A percentile compares a stretch with the other conserved stretches of the same genome.
phyloP scores from a whole-genome alignment of 1,140 invertebrate species.

The Macrocentrus cingulum region DNA sequence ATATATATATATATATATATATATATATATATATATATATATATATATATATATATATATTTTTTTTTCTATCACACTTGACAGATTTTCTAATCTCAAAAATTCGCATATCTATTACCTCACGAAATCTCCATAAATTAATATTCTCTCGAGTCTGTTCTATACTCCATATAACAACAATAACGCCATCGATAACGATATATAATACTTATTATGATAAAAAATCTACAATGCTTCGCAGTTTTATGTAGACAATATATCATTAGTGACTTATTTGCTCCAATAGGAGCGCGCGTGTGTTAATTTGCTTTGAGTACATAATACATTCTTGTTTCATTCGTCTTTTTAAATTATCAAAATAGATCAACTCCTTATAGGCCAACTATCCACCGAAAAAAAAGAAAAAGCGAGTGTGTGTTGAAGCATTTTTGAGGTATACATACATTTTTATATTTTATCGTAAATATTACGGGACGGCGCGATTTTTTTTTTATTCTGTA shows the following conservation, averaged over 20 bases:
- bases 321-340: not conserved
- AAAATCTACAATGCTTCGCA: conserved; percentile 15
- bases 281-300: not conserved
- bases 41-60: too few relatives aligned
- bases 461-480: conserved; percentile 20
- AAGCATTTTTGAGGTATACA: conserved; percentile 30
- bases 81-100: not conserved
- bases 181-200: conserved; percentile 25
- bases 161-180: conserved; percentile 26
- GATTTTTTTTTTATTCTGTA: not conserved
- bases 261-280: not conserved
- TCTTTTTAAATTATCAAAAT: conserved; percentile 20
- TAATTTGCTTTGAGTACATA: not conserved
- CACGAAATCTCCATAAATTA: conserved; percentile 16
- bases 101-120: not conserved
- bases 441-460: too few relatives aligned
- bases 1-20: too few relatives aligned
- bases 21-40: too few relatives aligned
- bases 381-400: conserved; percentile 25
- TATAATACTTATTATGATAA: conserved; percentile 16
- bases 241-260: conserved; percentile 3
- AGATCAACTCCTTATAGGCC: conserved; percentile 19
- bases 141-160: conserved; percentile 10
- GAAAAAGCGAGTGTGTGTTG: conserved; percentile 23
- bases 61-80: too few relatives aligned